Evolutionary conservation across 2,113 vertebrate species (phyloP).

Genomic region (Phyllopteryx taeniolatus): DNA sequence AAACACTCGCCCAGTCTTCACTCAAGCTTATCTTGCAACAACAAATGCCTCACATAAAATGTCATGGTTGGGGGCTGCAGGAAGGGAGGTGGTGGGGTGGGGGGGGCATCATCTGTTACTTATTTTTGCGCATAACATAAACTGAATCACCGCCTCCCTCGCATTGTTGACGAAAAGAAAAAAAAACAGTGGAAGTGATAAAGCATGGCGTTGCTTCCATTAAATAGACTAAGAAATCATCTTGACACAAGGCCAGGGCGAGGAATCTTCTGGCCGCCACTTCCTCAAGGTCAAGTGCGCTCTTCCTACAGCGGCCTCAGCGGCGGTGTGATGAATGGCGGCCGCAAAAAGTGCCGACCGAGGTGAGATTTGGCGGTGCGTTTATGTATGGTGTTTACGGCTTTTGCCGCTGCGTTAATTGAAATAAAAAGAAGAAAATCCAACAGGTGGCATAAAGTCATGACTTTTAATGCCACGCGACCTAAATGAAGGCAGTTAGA

Average conservation of each 20-base stretch:
- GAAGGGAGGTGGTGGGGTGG: neutral
- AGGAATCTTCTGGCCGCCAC: neutral
- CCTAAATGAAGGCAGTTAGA: neutral
- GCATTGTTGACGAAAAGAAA: neutral
- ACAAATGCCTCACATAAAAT: slow-evolving; percentile 2
- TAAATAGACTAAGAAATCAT: slow-evolving; percentile 8
- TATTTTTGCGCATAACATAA: neutral
- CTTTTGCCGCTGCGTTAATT: neutral
- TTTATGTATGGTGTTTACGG: neutral
- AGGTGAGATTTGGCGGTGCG: neutral
- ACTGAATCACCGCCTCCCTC: neutral
- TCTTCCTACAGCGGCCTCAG: neutral
- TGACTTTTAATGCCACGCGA: neutral
- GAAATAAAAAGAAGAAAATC: neutral
- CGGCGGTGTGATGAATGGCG: neutral
- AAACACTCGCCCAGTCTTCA: neutral
- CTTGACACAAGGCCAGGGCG: neutral
- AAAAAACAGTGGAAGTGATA: neutral
- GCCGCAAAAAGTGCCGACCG: neutral
- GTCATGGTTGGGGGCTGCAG: neutral
- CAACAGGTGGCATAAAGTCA: neutral
- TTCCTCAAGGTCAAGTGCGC: slow-evolving; percentile 4
- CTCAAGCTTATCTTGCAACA: neutral
- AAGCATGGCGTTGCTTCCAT: neutral
- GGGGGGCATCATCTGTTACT: neutral